Percentiles rank a stretch among this genome's conserved stretches.
Evolutionary conservation across 2,797 vertebrate species (phyloP).

Genomic region (Yasuhikotakia modesta): DNA sequence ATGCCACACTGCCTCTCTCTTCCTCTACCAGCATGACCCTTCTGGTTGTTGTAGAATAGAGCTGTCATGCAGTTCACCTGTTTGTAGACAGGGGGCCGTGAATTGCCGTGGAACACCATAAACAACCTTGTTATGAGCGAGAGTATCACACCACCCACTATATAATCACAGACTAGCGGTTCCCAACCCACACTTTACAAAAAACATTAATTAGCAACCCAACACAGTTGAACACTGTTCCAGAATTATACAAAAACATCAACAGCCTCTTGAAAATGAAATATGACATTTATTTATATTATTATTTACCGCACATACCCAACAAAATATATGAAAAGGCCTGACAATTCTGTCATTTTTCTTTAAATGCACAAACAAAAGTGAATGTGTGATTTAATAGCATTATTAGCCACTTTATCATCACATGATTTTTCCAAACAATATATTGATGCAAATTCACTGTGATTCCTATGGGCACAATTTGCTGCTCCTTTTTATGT

Average conservation of each 20-base stretch:
- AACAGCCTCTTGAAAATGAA: too few species aligned
- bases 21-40: constrained; percentile 71
- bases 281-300: too few species aligned
- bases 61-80: constrained; percentile 58
- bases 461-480: too few species aligned
- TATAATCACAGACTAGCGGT: not conserved
- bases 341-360: too few species aligned
- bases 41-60: constrained; percentile 64
- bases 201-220: not conserved
- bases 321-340: too few species aligned
- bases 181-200: not conserved
- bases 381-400: too few species aligned
- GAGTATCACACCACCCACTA: constrained; percentile 31
- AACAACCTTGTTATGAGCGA: constrained; percentile 49
- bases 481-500: too few species aligned
- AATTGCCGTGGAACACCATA: constrained; percentile 52
- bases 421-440: too few species aligned
- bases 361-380: too few species aligned
- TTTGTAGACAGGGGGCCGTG: constrained; percentile 63
- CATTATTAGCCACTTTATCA: too few species aligned
- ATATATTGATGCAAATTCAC: too few species aligned
- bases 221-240: not conserved
- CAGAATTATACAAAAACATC: not conserved
- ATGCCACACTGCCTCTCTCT: constrained; percentile 76
- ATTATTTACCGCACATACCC: too few species aligned